phyloP scores from a whole-genome alignment of 1,140 invertebrate genomes.

The Gonioctena quinquepunctata region DNA sequence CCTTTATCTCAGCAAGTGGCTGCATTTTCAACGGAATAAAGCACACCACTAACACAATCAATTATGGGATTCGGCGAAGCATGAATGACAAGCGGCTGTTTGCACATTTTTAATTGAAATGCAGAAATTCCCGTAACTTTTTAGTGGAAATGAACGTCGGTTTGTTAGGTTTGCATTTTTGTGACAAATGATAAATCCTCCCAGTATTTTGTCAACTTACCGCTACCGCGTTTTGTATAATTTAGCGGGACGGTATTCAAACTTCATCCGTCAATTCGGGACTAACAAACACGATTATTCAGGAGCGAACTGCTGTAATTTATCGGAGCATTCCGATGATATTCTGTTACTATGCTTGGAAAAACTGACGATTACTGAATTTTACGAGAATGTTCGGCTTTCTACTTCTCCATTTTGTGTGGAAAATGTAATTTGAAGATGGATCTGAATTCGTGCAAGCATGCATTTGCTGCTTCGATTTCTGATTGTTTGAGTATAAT shows the following conservation, averaged over 20 bases:
- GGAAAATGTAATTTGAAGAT: too few species aligned
- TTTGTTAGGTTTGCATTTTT: conserved; percentile 51
- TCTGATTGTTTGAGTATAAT: too few species aligned
- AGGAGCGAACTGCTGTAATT: not conserved
- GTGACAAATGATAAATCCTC: conserved; percentile 45
- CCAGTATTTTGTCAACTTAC: conserved; percentile 39
- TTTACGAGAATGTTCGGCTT: too few species aligned
- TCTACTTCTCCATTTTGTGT: too few species aligned
- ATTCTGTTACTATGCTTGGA: too few species aligned
- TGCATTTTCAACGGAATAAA: not conserved
- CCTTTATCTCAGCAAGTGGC: conserved; percentile 20
- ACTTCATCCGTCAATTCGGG: not conserved
- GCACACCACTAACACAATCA: conserved; percentile 20
- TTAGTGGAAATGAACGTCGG: conserved; percentile 28
- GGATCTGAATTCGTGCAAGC: too few species aligned
- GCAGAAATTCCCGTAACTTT: conserved; percentile 38
- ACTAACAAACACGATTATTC: not conserved
- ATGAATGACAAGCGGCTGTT: conserved; percentile 43
- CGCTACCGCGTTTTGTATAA: conserved; percentile 16
- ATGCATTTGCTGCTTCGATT: too few species aligned
- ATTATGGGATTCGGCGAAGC: conserved; percentile 24
- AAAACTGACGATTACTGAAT: too few species aligned
- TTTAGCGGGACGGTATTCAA: conserved; percentile 17
- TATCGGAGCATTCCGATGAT: too few species aligned
- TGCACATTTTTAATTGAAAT: conserved; percentile 47